Evolutionary conservation across 2,113 vertebrate species (phyloP).

Genomic region (Anser brachyrhynchus): DNA sequence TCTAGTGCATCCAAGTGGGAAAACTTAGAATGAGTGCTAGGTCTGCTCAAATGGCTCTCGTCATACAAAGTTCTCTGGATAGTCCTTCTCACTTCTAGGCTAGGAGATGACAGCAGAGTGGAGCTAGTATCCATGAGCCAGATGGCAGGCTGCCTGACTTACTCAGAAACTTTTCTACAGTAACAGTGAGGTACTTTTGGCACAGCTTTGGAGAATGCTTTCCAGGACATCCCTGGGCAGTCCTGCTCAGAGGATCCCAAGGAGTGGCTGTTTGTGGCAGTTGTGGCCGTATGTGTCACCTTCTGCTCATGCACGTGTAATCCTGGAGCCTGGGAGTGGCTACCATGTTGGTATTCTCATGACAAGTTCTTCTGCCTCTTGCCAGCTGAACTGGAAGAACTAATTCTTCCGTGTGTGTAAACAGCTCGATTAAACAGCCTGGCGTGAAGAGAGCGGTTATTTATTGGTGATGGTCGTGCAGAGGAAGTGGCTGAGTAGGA

Average conservation of each 20-base stretch:
- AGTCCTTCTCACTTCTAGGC: background rate
- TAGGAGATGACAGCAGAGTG: background rate
- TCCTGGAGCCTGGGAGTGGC: background rate
- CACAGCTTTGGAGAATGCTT: background rate
- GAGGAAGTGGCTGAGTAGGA: background rate
- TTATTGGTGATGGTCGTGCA: background rate
- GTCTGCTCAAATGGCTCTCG: background rate
- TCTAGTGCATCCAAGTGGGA: background rate
- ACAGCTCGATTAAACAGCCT: background rate
- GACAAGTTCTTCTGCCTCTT: background rate
- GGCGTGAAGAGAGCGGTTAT: background rate
- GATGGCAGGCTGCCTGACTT: background rate
- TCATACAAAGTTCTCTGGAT: background rate
- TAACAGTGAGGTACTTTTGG: background rate
- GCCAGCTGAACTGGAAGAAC: constrained; percentile 12
- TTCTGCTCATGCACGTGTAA: background rate
- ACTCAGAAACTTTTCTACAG: background rate
- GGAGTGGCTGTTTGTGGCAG: background rate
- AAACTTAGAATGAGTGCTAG: background rate
- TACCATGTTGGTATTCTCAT: background rate
- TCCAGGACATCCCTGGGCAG: background rate
- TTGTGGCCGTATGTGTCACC: background rate
- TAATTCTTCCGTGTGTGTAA: background rate
- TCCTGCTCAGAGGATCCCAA: background rate
- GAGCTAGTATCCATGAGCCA: background rate